Base-by-base conservation (phyloP, 2,888 invertebrate species). In the Oasisia sp. region DNA sequence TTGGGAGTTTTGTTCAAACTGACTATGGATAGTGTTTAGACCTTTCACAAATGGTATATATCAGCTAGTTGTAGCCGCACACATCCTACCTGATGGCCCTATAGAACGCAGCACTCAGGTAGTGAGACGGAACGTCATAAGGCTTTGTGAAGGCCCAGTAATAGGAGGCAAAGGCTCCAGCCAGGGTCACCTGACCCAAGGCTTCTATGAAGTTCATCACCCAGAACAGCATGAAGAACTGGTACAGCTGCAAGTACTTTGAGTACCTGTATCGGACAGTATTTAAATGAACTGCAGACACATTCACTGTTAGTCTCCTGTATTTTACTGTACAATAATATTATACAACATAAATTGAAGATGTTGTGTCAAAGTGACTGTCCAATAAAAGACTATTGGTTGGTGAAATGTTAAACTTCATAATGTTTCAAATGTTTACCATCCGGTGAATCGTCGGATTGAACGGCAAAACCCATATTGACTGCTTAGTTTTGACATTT, bases 171-270 rank as follows among this genome's bases (percentile, higher is more conserved):
- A 97, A 97, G 0, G 97, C 97, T 58, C 97, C 93, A 91, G 99
- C 99, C 90, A 99, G 97, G 93, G 98, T 98, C 98, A 99, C 98
- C 96, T 99, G 98, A 9, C 98, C 98, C 12, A 93, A 98, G 97
- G 44, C 98, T 32, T 98, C 97, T 91, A 98, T 97, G 96, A 99
- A 99, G 96, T 98, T 99, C 95, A 98, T 97, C 56, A 98, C 96
- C 99, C 99, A 99, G 95, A 99, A 98, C 95, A 96, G 93, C 96
- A 96, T 96, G 93, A 96, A 96, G 92, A 96, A 93, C 92, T 95
- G 96, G 94, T 94, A 96, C 91, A 96, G 94, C 93, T 96, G 95
- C 92, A 96, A 94, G 74, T 93, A 58, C 58, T 58, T 58, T 58
- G 58, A 19, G 58, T 58, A 58, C 14, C 58, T 58, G 58, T 11